Percentiles rank a stretch among this genome's conserved stretches.
These are phyloP conservation scores for Leptopilina drosophilae DNA, from an alignment of 2,888 invertebrate species.

Conservation along the genomic window DNA sequence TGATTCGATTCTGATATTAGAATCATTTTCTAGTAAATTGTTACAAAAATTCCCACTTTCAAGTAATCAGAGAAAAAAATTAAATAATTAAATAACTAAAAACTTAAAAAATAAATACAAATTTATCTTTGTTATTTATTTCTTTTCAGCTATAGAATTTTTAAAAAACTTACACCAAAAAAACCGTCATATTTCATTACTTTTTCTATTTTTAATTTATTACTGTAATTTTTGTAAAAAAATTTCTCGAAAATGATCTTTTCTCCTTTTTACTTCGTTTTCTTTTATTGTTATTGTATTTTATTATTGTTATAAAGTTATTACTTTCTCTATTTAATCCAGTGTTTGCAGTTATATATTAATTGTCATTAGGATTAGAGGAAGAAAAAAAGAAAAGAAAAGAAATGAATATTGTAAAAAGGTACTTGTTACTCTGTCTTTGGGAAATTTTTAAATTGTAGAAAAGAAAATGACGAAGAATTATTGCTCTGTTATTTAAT, in stretches of 20 bases:
- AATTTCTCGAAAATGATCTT: background rate
- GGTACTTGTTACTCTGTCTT: background rate
- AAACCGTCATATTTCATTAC: too few relatives aligned
- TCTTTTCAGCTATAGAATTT: too few relatives aligned
- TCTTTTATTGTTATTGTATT: background rate
- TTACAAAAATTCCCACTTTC: too few relatives aligned
- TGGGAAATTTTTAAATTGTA: background rate
- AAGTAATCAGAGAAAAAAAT: too few relatives aligned
- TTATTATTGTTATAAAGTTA: background rate
- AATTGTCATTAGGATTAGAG: background rate
- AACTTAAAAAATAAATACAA: too few relatives aligned
- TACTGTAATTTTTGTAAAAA: background rate
- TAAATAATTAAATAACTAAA: too few relatives aligned
- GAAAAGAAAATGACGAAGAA: background rate
- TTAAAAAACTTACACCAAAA: too few relatives aligned
- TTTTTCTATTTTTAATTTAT: too few relatives aligned
- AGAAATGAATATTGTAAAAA: background rate
- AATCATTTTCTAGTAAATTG: too few relatives aligned
- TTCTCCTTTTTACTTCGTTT: too few relatives aligned
- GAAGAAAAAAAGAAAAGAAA: background rate
- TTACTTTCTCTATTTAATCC: conserved; percentile 7
- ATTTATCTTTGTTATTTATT: too few relatives aligned
- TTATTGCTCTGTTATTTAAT: conserved; percentile 21
- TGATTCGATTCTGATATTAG: too few relatives aligned
- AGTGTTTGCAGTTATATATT: conserved; percentile 3